Percentiles rank a stretch among this genome's conserved stretches.
phyloP scores from a whole-genome alignment of 2,888 invertebrate genomes.

The Polietes domitor region DNA sequence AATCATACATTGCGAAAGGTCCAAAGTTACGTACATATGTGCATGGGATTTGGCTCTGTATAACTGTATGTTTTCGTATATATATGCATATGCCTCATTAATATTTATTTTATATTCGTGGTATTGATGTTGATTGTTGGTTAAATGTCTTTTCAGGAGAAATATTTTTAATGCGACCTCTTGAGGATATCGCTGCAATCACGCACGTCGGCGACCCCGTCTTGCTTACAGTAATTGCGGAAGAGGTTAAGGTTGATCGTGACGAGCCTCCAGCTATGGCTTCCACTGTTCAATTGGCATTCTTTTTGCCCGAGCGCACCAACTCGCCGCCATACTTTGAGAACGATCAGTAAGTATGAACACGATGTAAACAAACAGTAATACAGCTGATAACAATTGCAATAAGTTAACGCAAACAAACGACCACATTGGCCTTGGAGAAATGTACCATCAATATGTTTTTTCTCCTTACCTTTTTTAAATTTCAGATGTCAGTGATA shows the following conservation, averaged over 20 bases:
- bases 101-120: not conserved
- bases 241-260: conserved; percentile 89
- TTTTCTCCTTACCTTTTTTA: no score
- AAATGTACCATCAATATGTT: no score
- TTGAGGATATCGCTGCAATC: conserved; percentile 90
- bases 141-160: conserved; percentile 83
- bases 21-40: no score
- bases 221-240: conserved; percentile 91
- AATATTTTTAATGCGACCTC: conserved; percentile 86
- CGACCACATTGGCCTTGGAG: conserved; percentile 41
- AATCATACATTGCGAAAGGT: no score
- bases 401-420: conserved; percentile 4
- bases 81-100: not conserved
- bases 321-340: conserved; percentile 91
- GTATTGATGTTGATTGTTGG: not conserved
- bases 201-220: conserved; percentile 92
- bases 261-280: conserved; percentile 90
- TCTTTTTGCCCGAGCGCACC: conserved; percentile 89
- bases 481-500: no score
- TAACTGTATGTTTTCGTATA: no score
- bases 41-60: no score
- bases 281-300: conserved; percentile 90
- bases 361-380: conserved; percentile 33
- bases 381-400: not conserved
- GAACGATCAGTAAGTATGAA: conserved; percentile 86